Evolutionary conservation across 2,113 vertebrate species (phyloP).

Genomic region (Dromaius novaehollandiae): DNA sequence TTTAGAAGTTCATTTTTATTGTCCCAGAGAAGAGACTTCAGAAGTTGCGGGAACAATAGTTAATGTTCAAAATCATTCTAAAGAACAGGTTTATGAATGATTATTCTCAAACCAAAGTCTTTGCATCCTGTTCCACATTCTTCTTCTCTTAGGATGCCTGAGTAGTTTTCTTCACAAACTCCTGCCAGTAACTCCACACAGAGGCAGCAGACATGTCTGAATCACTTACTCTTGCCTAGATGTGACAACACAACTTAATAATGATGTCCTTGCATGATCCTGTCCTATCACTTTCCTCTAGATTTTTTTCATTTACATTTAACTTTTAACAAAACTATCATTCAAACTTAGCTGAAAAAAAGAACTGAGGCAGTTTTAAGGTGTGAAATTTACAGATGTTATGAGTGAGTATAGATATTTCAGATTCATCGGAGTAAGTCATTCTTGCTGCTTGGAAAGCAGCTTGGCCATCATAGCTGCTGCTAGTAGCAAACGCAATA

Average conservation of each 20-base stretch:
- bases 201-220: background rate
- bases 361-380: background rate
- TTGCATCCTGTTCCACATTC: background rate
- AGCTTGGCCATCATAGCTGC: background rate
- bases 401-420: background rate
- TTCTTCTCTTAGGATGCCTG: accelerated
- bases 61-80: background rate
- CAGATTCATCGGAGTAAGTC: background rate
- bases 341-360: background rate
- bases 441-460: background rate
- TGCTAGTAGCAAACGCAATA: background rate
- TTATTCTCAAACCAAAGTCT: background rate
- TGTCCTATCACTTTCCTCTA: background rate
- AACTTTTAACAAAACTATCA: conserved; percentile 1
- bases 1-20: background rate
- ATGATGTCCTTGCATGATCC: background rate
- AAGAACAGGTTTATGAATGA: background rate
- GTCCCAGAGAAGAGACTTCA: background rate
- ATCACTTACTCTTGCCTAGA: background rate
- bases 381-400: conserved; percentile 21
- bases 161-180: background rate
- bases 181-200: background rate
- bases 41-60: background rate
- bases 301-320: background rate
- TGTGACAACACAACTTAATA: background rate